Percentiles rank a stretch among this genome's conserved stretches.
Conservation (phyloP, 2,113 vertebrate genomes). For the Neogobius melanostomus region DNA sequence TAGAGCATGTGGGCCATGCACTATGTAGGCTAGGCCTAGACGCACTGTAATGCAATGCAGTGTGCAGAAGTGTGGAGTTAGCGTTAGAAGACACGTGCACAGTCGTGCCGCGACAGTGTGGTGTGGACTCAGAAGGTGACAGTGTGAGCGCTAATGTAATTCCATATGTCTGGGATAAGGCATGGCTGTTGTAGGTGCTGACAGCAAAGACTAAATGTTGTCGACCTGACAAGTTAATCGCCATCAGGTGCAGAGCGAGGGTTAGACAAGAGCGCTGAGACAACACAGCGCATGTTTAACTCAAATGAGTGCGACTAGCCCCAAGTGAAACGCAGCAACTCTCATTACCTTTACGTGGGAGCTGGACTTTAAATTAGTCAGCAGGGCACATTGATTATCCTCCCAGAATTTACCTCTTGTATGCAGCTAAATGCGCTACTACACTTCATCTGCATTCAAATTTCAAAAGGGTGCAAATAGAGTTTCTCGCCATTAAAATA, state of each 20-base stretch:
- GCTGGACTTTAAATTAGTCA: conserved; percentile 58
- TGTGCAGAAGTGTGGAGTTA: conserved; percentile 2
- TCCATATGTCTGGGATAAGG: conserved; percentile 13
- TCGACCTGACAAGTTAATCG: conserved; percentile 43
- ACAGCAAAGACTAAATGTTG: conserved; percentile 29
- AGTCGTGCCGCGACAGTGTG: conserved; percentile 14
- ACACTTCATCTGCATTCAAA: conserved; percentile 59
- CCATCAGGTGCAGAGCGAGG: conserved; percentile 5
- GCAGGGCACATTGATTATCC: conserved; percentile 58
- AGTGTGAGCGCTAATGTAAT: conserved; percentile 17
- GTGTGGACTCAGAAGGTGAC: conserved; percentile 17
- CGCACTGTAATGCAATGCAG: too few relatives aligned
- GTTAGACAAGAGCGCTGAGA: conserved; percentile 31
- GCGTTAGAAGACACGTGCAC: conserved; percentile 13
- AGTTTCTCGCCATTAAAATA: too few relatives aligned
- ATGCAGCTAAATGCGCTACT: conserved; percentile 33
- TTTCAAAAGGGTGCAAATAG: too few relatives aligned
- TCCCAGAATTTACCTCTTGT: conserved; percentile 36
- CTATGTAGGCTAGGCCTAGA: too few relatives aligned
- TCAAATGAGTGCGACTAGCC: conserved; percentile 28
- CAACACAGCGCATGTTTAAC: conserved; percentile 29
- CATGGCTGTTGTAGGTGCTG: conserved; percentile 33
- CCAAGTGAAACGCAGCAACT: conserved; percentile 15
- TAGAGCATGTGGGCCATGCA: conserved; percentile 32
- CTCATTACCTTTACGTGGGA: conserved; percentile 49